Evolutionary conservation across 2,888 invertebrate species (phyloP).

Genomic region (Spilarctia lutea): DNA sequence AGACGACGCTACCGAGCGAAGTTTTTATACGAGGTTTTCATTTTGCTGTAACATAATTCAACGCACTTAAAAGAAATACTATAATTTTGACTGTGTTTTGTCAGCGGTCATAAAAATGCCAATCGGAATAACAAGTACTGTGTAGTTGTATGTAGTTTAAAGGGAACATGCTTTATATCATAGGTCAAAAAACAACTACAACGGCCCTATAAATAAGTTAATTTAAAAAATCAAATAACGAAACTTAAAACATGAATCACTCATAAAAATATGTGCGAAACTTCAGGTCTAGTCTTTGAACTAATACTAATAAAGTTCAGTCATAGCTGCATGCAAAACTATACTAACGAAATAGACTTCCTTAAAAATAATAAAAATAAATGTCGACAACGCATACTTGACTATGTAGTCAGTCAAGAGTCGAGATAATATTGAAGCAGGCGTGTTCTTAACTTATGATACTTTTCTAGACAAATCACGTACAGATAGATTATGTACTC

Average conservation of each 20-base stretch:
- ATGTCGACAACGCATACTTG: conserved; percentile 35
- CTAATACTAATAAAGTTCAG: background rate
- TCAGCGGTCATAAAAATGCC: too few species aligned
- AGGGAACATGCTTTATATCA: too few species aligned
- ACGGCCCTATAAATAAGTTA: too few species aligned
- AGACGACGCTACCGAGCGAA: too few species aligned
- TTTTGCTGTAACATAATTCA: too few species aligned
- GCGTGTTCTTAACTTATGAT: conserved; percentile 2
- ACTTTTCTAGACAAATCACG: conserved; percentile 35
- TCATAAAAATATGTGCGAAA: background rate
- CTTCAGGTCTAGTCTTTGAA: background rate
- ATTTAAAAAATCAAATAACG: too few species aligned
- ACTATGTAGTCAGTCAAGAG: conserved; percentile 34
- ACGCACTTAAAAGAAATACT: too few species aligned
- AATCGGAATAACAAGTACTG: too few species aligned
- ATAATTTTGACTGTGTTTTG: too few species aligned
- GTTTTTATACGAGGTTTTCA: too few species aligned
- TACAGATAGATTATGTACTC: conserved; percentile 36
- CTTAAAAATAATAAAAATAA: conserved; percentile 32
- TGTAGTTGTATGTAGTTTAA: too few species aligned
- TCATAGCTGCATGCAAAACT: background rate
- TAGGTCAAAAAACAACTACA: too few species aligned
- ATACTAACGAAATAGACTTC: background rate
- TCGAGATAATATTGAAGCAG: conserved; percentile 38
- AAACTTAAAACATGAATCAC: background rate